Conservation (phyloP, 2,888 invertebrate genomes). For the Aphidius colemani region DNA sequence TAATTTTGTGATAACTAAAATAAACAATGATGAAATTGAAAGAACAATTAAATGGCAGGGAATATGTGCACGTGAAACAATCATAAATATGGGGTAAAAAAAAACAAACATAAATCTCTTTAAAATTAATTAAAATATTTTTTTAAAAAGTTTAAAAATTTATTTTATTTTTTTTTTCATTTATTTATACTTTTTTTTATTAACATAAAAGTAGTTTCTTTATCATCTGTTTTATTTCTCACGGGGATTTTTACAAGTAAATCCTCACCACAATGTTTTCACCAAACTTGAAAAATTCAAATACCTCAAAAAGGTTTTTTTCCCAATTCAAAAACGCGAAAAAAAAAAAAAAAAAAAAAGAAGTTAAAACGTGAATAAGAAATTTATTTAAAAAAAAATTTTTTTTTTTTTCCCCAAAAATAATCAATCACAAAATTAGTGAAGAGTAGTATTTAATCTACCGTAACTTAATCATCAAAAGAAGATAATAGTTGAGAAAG, state of each 20-base stretch:
- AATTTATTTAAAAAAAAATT: too few species aligned
- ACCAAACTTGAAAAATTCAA: too few species aligned
- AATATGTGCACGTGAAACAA: constrained; percentile 52
- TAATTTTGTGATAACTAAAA: constrained; percentile 72
- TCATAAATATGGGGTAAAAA: constrained; percentile 52
- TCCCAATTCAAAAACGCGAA: background rate
- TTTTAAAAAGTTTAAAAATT: background rate
- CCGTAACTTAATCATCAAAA: too few species aligned
- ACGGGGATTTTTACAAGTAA: too few species aligned
- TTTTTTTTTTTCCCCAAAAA: too few species aligned
- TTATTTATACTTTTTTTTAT: background rate
- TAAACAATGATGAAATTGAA: constrained; percentile 73
- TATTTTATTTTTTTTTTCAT: constrained; percentile 4
- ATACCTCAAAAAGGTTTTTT: background rate
- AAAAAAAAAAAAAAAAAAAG: constrained; percentile 2
- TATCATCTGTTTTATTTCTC: too few species aligned
- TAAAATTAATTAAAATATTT: too few species aligned
- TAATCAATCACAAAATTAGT: too few species aligned
- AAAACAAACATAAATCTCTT: too few species aligned
- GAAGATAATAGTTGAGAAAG: background rate
- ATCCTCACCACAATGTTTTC: too few species aligned
- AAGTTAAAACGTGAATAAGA: too few species aligned
- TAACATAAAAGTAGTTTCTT: background rate
- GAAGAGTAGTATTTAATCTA: too few species aligned
- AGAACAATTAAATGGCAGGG: constrained; percentile 47